Conservation (phyloP, 2,113 vertebrate species). For the Cinclus cinclus region DNA sequence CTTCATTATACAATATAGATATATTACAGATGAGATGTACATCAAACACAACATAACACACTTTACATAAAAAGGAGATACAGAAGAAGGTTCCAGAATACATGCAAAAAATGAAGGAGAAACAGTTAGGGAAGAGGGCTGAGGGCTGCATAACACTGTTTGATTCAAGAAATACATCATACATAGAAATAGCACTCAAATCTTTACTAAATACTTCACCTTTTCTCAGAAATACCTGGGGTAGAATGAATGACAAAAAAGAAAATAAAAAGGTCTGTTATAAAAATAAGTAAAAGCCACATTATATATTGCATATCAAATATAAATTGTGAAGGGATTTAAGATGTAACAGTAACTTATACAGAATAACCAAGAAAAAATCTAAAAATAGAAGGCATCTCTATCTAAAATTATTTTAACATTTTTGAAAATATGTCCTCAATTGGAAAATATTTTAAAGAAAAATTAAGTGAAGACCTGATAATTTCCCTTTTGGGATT, state of each 20-base stretch:
- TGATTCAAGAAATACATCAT: background rate
- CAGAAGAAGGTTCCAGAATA: background rate
- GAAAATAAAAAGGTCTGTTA: background rate
- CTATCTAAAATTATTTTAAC: background rate
- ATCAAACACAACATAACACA: background rate
- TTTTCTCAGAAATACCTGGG: background rate
- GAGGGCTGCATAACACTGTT: background rate
- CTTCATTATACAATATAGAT: background rate
- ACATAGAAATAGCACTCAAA: background rate
- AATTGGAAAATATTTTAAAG: background rate
- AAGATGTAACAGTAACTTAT: background rate
- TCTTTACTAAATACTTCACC: background rate
- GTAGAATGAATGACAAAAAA: background rate
- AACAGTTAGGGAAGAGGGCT: background rate
- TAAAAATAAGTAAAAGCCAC: background rate
- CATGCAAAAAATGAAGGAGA: background rate
- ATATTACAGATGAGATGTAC: background rate
- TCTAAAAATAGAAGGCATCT: background rate
- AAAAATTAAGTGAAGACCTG: background rate
- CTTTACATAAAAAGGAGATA: background rate
- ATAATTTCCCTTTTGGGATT: background rate
- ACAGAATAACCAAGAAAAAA: background rate
- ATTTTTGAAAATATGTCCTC: background rate
- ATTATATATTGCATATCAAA: background rate
- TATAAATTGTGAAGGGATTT: background rate